Base-by-base conservation (phyloP, 2,888 invertebrate species). In the Epistrophe grossulariae region DNA sequence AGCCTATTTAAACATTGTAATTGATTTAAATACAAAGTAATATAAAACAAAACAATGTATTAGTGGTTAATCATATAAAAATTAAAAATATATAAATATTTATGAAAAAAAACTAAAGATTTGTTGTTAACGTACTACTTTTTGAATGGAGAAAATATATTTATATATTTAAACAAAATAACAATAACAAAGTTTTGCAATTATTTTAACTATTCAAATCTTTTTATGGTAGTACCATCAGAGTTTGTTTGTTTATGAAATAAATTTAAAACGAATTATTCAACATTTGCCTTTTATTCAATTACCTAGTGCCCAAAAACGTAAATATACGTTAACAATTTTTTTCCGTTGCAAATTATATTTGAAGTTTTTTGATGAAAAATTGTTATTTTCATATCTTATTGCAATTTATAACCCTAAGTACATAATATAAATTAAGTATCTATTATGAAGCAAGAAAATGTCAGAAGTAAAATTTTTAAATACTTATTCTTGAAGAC, bases 231-330 rank as follows among this genome's bases (percentile, higher is more conserved):
- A 83, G 80, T 84, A 76, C 66, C 31, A 48, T 64, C 84, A 80
- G 19, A 40, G 72, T 84, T 84, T 84, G 66, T 83, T 87, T 83
- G 55, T 87, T 87, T 76, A 76, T 70, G 17, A 87, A 57, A 78
- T 70, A 70, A 35, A 74, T 79, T 83, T 68, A 57, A 59, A 80
- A 62, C 68, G 73, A 83, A 78, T 79, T 79, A 83, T 79, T 79
- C 64, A 79, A 60, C 59, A 79, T 83, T 87, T 87, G 87, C 87
- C 87, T 87, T 87, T 79, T 55, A 87, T 83, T 87, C 79, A 87
- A 82, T 87, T 82, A 83, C 74, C 76, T 87, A 87, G 87, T 87
- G 83, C 87, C 87, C 87, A 83, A 72, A 48, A 83, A 76, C 85
- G 79, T 79, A 78, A 74, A 82, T 77, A 68, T 59, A 28, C 55